Evolutionary conservation across 2,797 vertebrate species (phyloP), one percentile per base, ranked within the genome.

Genomic region (Ctenochaetus hawaiiensis): DNA sequence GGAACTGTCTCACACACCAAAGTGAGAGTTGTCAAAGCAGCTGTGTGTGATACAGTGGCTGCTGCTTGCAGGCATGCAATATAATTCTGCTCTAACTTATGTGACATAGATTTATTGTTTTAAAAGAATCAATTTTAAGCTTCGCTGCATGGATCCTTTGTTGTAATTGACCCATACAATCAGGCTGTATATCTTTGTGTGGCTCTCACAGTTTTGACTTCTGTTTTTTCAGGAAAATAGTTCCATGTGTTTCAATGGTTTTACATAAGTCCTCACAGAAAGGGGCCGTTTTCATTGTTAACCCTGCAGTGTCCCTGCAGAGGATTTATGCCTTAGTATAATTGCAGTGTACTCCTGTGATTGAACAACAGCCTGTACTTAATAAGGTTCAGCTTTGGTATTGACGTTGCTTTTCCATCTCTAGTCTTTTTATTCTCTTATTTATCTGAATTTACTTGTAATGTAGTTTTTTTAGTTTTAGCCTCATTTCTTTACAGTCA

Each of bases 101-200:
- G 66, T 76, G 63, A 87, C 68, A 73, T 43, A 75, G 65, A 82
- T 84, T 75, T 77, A 84, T 74, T 74, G 61, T 73, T 81, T 77
- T 53, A 59, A 64, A 82, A 60, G 39, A 73, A 75, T 77, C n/a
- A 2, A 30, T 78, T 60, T 71, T 75, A 78, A 73, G 53, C 72
- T 41, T 58, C 63, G 72, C 52, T 23, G 72, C 23, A 1, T 56
- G 54, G 58, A 72, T 37, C 45, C 59, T 77, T 75, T 79, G 69
- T 45, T 60, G 58, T 73, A 75, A 59, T 20, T 78, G 78, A 78
- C 57, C 53, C 41, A 9, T 58, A 69, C 5, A 0, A 62, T 58
- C 59, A 57, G 23, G 41, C 49, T 45, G 34, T 22, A 41, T 52
- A 43, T 49, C 79, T 72, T 56, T 64, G 54, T 71, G 45, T 57